Percentiles rank a stretch among this genome's conserved stretches.
These are phyloP conservation scores for Podarcis lilfordi DNA, from an alignment of 2,797 vertebrate species.

Conservation along the genomic window DNA sequence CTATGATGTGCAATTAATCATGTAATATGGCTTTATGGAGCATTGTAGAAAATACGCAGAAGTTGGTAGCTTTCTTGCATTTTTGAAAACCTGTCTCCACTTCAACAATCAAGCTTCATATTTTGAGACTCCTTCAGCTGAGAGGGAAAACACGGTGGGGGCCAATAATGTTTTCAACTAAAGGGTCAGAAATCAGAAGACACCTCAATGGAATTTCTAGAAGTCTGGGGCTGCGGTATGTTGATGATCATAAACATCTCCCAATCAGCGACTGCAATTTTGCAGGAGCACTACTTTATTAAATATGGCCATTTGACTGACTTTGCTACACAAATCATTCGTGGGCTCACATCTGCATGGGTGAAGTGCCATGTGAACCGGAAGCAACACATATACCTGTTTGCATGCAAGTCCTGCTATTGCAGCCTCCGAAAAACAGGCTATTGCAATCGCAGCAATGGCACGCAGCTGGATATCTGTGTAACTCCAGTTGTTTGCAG, in stretches of 20 bases:
- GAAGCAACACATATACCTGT: background rate
- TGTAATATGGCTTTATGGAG: conserved; percentile 7
- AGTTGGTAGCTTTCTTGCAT: background rate
- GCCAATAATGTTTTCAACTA: background rate
- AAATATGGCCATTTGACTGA: background rate
- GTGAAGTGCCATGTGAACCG: background rate
- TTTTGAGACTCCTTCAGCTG: background rate
- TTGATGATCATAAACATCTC: background rate
- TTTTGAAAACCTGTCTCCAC: background rate
- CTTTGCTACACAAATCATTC: background rate
- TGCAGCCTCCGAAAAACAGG: background rate
- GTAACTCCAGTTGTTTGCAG: background rate
- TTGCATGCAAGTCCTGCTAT: background rate
- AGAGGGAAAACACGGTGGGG: background rate
- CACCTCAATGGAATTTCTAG: background rate
- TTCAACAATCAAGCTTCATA: background rate
- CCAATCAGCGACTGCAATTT: background rate
- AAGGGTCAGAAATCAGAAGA: background rate
- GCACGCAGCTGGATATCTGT: background rate
- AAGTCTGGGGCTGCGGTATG: background rate
- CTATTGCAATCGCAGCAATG: background rate
- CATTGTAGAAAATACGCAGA: background rate
- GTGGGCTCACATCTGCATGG: background rate
- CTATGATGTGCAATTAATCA: background rate
- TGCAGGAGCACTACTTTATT: background rate